Base-by-base conservation (phyloP, 2,888 invertebrate genomes). In the Pterobdella sp. region DNA sequence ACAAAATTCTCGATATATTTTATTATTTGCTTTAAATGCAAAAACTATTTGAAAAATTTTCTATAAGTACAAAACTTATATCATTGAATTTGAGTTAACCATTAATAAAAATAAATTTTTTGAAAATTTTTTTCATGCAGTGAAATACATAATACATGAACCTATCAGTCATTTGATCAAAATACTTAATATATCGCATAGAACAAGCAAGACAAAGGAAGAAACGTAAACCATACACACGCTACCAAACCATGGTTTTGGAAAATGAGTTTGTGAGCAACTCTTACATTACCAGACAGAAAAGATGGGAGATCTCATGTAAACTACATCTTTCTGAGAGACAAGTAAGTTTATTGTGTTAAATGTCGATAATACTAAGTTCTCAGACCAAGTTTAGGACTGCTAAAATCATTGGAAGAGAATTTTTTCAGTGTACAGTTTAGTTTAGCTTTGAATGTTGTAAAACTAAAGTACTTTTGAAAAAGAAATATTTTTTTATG, bases 231-330 rank as follows among this genome's bases (percentile, higher is more conserved):
- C 96, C 96, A 29, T 96, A 96, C 86, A 94, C 94, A 68, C 94
- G 96, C 85, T 95, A 91, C 87, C 96, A 96, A 86, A 96, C 95
- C 14, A 88, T 96, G 82, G 95, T 96, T 85, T 86, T 96, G 83
- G 96, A 96, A 86, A 95, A 95, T 86, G 96, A 96, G 87, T 96
- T 95, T 87, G 90, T 95, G 78, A 94, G 91, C 87, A 96, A 95
- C 87, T 94, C 95, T 75, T 96, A 95, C 88, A 96, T 97, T 77
- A 94, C 94, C 76, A 94, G 96, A 85, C 96, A 96, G 86, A 96
- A 96, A 85, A 89, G 96, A 78, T 96, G 95, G 95, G 97, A 97
- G 86, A 87, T 97, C 82, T 95, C 96, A 82, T 89, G 95, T 79
- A 95, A 94, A 86, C 87, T 97, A 78, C 94, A 95, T 85, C 88